A percentile compares a stretch with the other conserved stretches of the same genome.
Evolutionary conservation across 2,888 invertebrate species (phyloP).

Genomic region (Microchrysa polita): DNA sequence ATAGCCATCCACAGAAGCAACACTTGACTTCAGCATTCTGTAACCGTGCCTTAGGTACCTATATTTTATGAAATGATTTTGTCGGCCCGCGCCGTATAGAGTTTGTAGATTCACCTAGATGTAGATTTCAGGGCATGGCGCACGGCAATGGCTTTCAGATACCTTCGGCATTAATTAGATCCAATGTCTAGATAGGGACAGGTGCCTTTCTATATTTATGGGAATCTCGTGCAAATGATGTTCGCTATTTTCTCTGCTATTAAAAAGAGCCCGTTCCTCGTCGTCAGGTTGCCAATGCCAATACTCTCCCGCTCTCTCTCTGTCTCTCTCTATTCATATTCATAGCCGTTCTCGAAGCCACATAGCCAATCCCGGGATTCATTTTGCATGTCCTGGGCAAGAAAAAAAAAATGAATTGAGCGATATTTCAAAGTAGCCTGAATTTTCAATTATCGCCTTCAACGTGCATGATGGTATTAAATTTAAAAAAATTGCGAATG

Average conservation of each 20-base stretch:
- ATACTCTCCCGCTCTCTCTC: neutral
- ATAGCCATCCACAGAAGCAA: no score
- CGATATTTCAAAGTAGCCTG: slow-evolving; percentile 34
- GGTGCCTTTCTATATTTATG: slow-evolving; percentile 47
- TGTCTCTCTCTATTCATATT: neutral
- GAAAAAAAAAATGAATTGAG: slow-evolving; percentile 33
- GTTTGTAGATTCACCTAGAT: no score
- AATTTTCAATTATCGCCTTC: slow-evolving; percentile 37
- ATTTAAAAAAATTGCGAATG: slow-evolving; percentile 9
- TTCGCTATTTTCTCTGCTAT: slow-evolving; percentile 45
- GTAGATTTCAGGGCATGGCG: no score
- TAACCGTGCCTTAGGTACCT: no score
- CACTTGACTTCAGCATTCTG: no score
- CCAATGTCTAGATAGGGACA: slow-evolving; percentile 44
- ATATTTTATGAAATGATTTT: slow-evolving; percentile 24
- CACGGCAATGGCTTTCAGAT: slow-evolving; percentile 22
- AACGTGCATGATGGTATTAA: slow-evolving; percentile 5
- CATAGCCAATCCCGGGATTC: no score
- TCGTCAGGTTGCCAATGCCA: neutral
- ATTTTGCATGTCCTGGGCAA: neutral
- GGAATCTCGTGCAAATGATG: slow-evolving; percentile 48
- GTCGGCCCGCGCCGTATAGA: slow-evolving; percentile 17
- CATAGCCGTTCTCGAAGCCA: no score
- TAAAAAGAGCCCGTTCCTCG: slow-evolving; percentile 24
- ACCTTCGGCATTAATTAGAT: slow-evolving; percentile 44